Conservation (phyloP, 2,888 invertebrate genomes). For the Andricus quercusramuli region DNA sequence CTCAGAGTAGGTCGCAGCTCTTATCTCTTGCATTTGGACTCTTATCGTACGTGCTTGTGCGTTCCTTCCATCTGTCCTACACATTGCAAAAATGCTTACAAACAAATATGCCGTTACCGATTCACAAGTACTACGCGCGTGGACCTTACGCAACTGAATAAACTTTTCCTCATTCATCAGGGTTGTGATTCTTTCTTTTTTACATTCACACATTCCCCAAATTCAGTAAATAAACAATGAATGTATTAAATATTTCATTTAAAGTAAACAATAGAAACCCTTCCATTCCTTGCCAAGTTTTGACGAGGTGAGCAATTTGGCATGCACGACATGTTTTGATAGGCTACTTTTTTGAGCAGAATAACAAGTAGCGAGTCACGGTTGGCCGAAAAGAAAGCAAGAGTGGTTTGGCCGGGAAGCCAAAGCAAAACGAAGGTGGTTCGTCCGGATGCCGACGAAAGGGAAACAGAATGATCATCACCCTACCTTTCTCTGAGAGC, state of each 20-base stretch:
- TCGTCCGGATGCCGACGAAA: constrained; percentile 75
- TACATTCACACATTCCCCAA: too few species aligned
- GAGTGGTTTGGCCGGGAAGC: constrained; percentile 70
- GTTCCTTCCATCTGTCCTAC: constrained; percentile 15
- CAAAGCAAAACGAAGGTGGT: constrained; percentile 63
- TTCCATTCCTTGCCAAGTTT: too few species aligned
- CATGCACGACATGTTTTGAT: background rate
- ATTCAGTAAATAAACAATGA: too few species aligned
- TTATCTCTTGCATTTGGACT: constrained; percentile 69
- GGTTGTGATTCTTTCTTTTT: background rate
- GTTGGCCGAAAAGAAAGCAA: constrained; percentile 70
- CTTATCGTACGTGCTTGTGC: constrained; percentile 66
- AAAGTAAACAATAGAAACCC: too few species aligned
- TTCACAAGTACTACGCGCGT: constrained; percentile 14
- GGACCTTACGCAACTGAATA: constrained; percentile 16
- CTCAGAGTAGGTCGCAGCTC: constrained; percentile 75
- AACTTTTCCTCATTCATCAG: constrained; percentile 7
- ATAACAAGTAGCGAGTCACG: constrained; percentile 56
- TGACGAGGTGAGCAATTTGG: background rate
- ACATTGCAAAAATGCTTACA: constrained; percentile 38
- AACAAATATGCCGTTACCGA: constrained; percentile 32
- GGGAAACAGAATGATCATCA: constrained; percentile 64
- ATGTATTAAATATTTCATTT: too few species aligned
- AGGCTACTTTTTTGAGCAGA: background rate
- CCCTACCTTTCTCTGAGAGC: constrained; percentile 23